Percentiles rank a stretch among this genome's conserved stretches.
Evolutionary conservation across 2,888 invertebrate genomes (phyloP).

Genomic region (Homarus gammarus): DNA sequence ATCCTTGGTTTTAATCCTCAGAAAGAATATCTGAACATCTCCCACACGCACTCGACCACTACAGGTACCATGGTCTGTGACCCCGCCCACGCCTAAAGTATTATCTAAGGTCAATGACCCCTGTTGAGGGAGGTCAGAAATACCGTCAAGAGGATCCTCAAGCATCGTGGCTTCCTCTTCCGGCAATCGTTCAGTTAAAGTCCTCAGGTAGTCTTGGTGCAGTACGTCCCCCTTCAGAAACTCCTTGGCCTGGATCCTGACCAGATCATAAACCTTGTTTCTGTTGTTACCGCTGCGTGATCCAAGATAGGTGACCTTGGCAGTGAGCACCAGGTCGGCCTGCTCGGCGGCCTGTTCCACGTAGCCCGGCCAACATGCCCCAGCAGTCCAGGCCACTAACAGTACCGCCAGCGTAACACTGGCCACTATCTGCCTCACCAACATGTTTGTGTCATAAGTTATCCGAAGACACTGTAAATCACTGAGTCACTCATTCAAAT

Average conservation of each 20-base stretch:
- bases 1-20: slow-evolving; percentile 7
- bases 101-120: background rate
- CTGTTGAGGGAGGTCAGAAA: background rate
- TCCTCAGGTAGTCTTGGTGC: slow-evolving; percentile 15
- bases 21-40: slow-evolving; percentile 53
- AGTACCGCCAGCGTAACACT: background rate
- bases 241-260: slow-evolving; percentile 27
- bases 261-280: slow-evolving; percentile 27
- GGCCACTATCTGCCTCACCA: background rate
- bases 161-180: slow-evolving; percentile 46
- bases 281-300: slow-evolving; percentile 25
- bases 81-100: slow-evolving; percentile 40
- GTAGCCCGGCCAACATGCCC: slow-evolving; percentile 52
- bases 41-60: slow-evolving; percentile 45
- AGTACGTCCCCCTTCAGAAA: slow-evolving; percentile 46
- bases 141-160: slow-evolving; percentile 20
- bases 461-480: background rate
- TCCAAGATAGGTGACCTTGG: slow-evolving; percentile 49
- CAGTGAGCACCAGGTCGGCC: slow-evolving; percentile 51
- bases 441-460: slow-evolving; percentile 9
- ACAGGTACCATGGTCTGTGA: slow-evolving; percentile 43
- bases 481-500: background rate
- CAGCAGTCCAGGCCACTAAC: slow-evolving; percentile 29
- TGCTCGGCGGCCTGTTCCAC: slow-evolving; percentile 45
- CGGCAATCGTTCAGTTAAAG: background rate